Percentiles rank a stretch among this genome's conserved stretches.
Evolutionary conservation across 2,888 invertebrate species (phyloP).

Genomic region (Clistopyga incitator): DNA sequence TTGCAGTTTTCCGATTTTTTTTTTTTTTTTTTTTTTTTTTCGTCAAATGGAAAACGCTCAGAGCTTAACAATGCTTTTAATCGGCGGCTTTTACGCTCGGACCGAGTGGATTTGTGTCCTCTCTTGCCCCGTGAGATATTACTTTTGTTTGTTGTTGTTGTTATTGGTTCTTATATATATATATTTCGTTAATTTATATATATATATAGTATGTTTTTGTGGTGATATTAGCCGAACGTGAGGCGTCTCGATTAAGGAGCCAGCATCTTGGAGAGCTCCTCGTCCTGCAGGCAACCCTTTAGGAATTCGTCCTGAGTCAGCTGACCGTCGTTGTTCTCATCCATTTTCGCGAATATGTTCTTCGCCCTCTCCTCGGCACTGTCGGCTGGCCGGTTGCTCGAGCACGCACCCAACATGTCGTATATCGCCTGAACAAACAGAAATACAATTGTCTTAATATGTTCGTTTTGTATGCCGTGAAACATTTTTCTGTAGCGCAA

Average conservation of each 20-base stretch:
- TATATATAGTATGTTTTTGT: conserved; percentile 53
- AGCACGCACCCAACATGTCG: conserved; percentile 99
- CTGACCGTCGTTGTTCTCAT: conserved; percentile 99
- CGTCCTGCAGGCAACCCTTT: conserved; percentile 98
- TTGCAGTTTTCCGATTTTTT: conserved; percentile 1
- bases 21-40: conserved; percentile 22
- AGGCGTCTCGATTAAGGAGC: conserved; percentile 90
- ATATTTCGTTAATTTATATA: conserved; percentile 48
- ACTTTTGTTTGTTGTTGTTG: conserved; percentile 47
- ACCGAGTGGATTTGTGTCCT: conserved; percentile 20
- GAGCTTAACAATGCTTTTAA: conserved; percentile 32
- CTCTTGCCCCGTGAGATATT: conserved; percentile 38
- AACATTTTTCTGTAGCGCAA: background rate
- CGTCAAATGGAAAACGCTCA: background rate
- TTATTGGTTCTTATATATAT: too few relatives aligned
- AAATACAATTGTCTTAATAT: conserved; percentile 10
- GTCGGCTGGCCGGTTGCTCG: conserved; percentile 97
- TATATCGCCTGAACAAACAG: conserved; percentile 94
- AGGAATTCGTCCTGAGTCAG: conserved; percentile 99
- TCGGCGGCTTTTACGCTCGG: conserved; percentile 9
- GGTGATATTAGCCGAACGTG: conserved; percentile 67
- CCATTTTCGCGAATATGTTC: conserved; percentile 99
- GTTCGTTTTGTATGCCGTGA: background rate
- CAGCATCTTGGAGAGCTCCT: conserved; percentile 97
- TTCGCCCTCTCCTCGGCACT: conserved; percentile 99